Evolutionary conservation across 2,113 vertebrate species (phyloP), one percentile per base, ranked within the genome.

Genomic region (Garra rufa): DNA sequence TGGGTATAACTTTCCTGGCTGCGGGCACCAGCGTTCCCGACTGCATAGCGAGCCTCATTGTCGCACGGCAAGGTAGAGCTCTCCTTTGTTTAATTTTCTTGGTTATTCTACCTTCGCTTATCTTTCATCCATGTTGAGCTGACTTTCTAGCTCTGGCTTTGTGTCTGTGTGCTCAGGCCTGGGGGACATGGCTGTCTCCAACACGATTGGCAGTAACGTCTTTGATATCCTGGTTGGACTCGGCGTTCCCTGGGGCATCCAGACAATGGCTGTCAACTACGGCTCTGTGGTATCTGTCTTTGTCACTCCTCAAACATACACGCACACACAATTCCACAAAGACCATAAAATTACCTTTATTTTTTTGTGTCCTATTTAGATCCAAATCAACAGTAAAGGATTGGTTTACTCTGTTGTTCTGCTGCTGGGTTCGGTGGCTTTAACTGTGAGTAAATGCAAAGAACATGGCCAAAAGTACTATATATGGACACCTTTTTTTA

Each of bases 1-100:
- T 97, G 96, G 96, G 96, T 79, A 97, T 97, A 85, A 97, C 96
- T 61, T 97, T 97, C 88, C 93, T 97, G 87, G 96, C 96, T 21
- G 96, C 96, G 8, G 96, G 96, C 88, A 97, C 96, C 7, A 97
- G 96, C 0, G 96, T 97, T 46, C 96, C 96, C 9, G 96, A 97
- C 93, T 97, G 96, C 91, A 97, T 97, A 92, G 96, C 96, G 82
- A 97, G 96, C 84, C 89, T 97, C 71, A 97, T 97, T 57, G 96
- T 97, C 70, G 96, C 96, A 11, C 94, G 96, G 85, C 96, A 97
- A 96, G 96, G 96, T 97, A 85, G n/a, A 26, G 6, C 9, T 57
- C 14, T 5, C 50, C 3, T 71, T 7, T 15, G 34, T 17, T 73
- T 75, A 3, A 6, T 26, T 76, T 26, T 43, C 19, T 61, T 19